Percentiles rank a stretch among this genome's conserved stretches.
Conservation (phyloP, 2,797 vertebrate species). For the Pangasius larnaudii region DNA sequence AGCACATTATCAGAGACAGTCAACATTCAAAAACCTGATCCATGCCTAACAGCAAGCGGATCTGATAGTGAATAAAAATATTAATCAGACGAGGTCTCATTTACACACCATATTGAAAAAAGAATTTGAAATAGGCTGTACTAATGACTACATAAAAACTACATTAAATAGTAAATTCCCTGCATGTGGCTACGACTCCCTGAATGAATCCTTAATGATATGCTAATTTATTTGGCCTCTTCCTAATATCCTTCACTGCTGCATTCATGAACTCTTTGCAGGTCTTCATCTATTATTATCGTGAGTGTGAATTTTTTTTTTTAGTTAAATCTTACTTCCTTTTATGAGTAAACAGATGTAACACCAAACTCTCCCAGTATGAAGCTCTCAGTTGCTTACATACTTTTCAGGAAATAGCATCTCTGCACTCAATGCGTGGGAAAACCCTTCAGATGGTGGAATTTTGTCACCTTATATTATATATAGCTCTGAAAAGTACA, state of each 20-base stretch:
- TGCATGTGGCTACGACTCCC: background rate
- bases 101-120: background rate
- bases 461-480: background rate
- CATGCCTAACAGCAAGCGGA: background rate
- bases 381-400: background rate
- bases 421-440: background rate
- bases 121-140: background rate
- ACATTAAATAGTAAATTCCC: background rate
- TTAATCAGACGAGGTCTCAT: background rate
- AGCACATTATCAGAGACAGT: background rate
- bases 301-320: no score
- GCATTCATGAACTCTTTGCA: background rate
- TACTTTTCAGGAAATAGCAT: background rate
- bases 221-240: conserved; percentile 5
- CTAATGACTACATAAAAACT: background rate
- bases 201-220: background rate
- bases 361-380: background rate
- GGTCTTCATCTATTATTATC: background rate
- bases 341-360: conserved; percentile 1
- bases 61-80: background rate
- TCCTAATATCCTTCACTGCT: background rate
- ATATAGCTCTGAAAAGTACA: background rate
- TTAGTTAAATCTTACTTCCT: background rate
- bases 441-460: conserved; percentile 1
- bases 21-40: background rate